A percentile compares a stretch with the other conserved stretches of the same genome.
Conservation (phyloP, 2,797 vertebrate species). For the Tapirus indicus region DNA sequence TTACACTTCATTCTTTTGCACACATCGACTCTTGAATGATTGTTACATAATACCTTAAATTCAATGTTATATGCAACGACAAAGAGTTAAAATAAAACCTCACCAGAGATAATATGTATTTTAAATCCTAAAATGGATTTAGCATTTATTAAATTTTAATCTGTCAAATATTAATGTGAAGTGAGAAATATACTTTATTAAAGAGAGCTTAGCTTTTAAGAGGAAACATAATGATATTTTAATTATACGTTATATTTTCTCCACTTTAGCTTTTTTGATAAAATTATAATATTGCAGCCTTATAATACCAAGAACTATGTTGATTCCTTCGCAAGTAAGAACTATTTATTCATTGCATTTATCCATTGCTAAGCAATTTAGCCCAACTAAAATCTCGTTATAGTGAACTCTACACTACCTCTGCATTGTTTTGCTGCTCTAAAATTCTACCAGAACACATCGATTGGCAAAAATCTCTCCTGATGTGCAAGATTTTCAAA, state of each 20-base stretch:
- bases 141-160: slow-evolving; percentile 54
- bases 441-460: not conserved
- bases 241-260: not conserved
- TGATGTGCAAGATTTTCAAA: not conserved
- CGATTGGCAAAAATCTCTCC: not conserved
- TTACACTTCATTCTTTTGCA: not conserved
- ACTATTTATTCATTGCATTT: not conserved
- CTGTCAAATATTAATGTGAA: slow-evolving; percentile 25
- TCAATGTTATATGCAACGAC: not conserved
- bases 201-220: not conserved
- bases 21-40: not conserved
- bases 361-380: not conserved
- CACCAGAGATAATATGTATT: not conserved
- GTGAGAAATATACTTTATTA: slow-evolving; percentile 10
- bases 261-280: not conserved
- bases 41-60: not conserved
- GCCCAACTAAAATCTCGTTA: not conserved
- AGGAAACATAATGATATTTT: not conserved
- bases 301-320: not conserved
- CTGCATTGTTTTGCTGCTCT: not conserved
- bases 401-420: not conserved
- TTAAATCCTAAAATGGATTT: not conserved
- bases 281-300: slow-evolving; percentile 1
- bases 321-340: not conserved
- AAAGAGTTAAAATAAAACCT: not conserved